Base-by-base conservation (phyloP, 1,140 invertebrate genomes). In the Agrypnia vestita region DNA sequence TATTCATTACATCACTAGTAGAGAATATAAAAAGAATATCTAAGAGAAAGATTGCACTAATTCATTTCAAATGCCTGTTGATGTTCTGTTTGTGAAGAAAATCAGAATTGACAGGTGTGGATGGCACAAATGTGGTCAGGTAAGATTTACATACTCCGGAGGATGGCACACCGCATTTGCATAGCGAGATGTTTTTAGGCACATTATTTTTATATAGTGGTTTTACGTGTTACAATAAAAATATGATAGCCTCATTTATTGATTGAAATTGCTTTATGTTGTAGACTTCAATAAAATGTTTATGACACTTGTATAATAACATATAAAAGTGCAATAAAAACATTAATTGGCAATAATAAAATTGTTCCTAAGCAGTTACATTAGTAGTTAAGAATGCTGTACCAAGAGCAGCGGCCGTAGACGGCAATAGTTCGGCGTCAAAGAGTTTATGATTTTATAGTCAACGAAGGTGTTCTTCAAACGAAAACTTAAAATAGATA, bases 151-250 rank as follows among this genome's bases (percentile, higher is more conserved):
- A 1, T 35, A 35, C 25, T 35, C 25, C 1, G 1, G 25, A 35
- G 25, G 25, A 35, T 35, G 25, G 25, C 25, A 35, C 25, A 35
- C 1, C 25, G 25, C 25, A 35, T 35, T 69, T 72, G 49, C 47
- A 13, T 53, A 21, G n/a, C 17, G 21, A 53, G 69, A 35, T 53
- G 6, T 72, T 72, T 72, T 55, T 72, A 7, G 8, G 47, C 49
- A 25, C 25, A 35, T 53, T 25, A 49, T 73, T 73, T 43, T 55
- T 73, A 15, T 17, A 25, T 73, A 73, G 71, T 73, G 49, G 71
- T 73, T 55, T 55, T 55, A 73, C 71, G 25, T 73, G 71, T 73
- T 56, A 73, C 51, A 35, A 73, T 73, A 73, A 73, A 73, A 73
- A 55, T 73, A 73, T 73, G 49, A 71, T 71, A 49, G 71, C 53